Base-by-base conservation (phyloP, 2,888 invertebrate species). In the Carpatolechia fugitivella region DNA sequence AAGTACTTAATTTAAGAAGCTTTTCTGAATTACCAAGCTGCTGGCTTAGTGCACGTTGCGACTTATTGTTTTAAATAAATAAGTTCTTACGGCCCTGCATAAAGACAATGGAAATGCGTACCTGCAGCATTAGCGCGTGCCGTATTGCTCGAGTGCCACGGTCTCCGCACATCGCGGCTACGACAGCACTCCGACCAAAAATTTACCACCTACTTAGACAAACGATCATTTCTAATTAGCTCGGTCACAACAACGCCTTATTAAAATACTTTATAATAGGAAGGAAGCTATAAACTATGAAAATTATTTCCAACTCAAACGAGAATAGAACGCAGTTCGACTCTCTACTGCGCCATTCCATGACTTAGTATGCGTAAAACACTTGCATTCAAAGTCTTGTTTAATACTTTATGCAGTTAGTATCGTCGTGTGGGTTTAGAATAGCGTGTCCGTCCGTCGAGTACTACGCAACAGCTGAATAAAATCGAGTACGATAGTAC, bases 391-490 rank as follows among this genome's bases (percentile, higher is more conserved):
- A 73, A 74, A 74, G 68, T 67, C 66, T 73, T 66, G 66, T 70
- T 72, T 71, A 72, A 74, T 76, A 67, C 71, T 68, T 75, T 72
- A 76, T 74, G 72, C 78, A 80, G 80, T 80, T 80, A 80, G 74
- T 72, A 75, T 70, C 75, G 76, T 73, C 77, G 69, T 70, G 77
- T 65, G 72, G 74, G 81, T 82, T 83, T 76, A 78, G 78, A 76
- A 74, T 74, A 78, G 78, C 82, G 81, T 80, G 80, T 80, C 76
- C 70, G 78, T 72, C 72, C 74, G 76, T 72, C 72, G 74, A 70
- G 65, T 73, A 76, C 78, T 81, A 70, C 81, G 82, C 82, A 83
- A 82, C 77, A 72, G 78, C 79, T 82, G 80, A 83, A 86, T 86
- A 86, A 81, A 88, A 85, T 82, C 79, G 72, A 70, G 65, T 69